Evolutionary conservation across 2,888 invertebrate species (phyloP).

Genomic region (Mongoloraphidia duomilia): DNA sequence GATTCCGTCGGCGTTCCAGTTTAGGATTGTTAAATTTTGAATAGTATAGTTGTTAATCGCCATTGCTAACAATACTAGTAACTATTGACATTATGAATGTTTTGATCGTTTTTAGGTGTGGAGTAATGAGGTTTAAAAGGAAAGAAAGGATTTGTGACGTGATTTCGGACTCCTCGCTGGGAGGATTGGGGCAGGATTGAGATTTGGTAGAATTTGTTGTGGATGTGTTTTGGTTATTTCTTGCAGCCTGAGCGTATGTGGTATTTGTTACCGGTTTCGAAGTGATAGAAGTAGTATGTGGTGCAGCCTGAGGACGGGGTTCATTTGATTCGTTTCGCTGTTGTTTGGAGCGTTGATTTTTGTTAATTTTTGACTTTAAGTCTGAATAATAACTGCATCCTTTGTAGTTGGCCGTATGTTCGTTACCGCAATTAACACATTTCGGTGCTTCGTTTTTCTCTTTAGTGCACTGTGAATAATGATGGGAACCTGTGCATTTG

Average conservation of each 20-base stretch:
- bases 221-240: no score
- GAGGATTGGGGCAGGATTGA: background rate
- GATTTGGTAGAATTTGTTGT: background rate
- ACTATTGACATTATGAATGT: background rate
- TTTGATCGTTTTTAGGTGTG: background rate
- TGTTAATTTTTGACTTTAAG: background rate
- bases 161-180: background rate
- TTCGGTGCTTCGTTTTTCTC: conserved; percentile 1
- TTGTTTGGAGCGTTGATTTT: background rate
- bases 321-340: no score
- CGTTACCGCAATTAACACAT: conserved; percentile 5
- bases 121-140: background rate
- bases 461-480: conserved; percentile 1
- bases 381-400: background rate
- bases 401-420: conserved; percentile 7
- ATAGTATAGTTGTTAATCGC: no score
- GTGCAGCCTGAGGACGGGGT: no score
- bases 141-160: background rate
- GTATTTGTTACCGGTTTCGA: no score
- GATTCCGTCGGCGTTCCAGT: background rate
- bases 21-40: background rate
- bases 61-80: background rate
- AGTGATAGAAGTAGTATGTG: no score
- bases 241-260: no score
- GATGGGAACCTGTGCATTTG: conserved; percentile 6